These are phyloP conservation scores for Nudaria mundana DNA, from an alignment of 2,888 invertebrate genomes.

Conservation along the genomic window DNA sequence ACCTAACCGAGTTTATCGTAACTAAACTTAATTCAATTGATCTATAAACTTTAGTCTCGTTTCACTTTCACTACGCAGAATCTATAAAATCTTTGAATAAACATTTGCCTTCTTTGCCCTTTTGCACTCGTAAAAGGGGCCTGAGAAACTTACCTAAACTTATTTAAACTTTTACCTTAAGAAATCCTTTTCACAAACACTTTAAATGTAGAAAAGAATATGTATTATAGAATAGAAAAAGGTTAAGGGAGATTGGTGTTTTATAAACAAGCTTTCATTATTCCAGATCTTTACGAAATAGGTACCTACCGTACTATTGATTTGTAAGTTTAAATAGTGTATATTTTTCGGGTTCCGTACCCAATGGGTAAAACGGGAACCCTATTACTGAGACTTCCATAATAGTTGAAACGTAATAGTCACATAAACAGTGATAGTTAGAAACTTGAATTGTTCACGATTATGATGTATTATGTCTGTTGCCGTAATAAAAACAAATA, in stretches of 20 bases:
- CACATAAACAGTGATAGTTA: no score
- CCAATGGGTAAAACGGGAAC: no score
- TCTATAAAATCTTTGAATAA: conserved; percentile 78
- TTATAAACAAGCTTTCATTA: conserved; percentile 45
- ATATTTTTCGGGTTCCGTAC: no score
- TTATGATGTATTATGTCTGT: no score
- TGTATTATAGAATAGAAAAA: conserved; percentile 63
- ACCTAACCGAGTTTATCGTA: no score
- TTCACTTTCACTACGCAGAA: conserved; percentile 59
- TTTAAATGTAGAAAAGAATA: conserved; percentile 75
- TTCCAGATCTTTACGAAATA: conserved; percentile 29
- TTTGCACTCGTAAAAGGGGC: conserved; percentile 77
- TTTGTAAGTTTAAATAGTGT: not conserved
- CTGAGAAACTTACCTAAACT: conserved; percentile 75
- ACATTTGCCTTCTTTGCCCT: conserved; percentile 77
- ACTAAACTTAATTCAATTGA: conserved; percentile 29
- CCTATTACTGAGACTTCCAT: no score
- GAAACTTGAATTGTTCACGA: no score
- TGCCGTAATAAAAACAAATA: no score
- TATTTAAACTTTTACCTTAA: conserved; percentile 79
- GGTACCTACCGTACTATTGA: conserved; percentile 1
- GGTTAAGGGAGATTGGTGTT: conserved; percentile 49
- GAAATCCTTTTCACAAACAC: conserved; percentile 75
- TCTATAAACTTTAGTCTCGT: conserved; percentile 40
- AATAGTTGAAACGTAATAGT: no score